Percentiles rank a stretch among this genome's conserved stretches.
Evolutionary conservation across 2,888 invertebrate species (phyloP).

Genomic region (Antheraea assamensis): DNA sequence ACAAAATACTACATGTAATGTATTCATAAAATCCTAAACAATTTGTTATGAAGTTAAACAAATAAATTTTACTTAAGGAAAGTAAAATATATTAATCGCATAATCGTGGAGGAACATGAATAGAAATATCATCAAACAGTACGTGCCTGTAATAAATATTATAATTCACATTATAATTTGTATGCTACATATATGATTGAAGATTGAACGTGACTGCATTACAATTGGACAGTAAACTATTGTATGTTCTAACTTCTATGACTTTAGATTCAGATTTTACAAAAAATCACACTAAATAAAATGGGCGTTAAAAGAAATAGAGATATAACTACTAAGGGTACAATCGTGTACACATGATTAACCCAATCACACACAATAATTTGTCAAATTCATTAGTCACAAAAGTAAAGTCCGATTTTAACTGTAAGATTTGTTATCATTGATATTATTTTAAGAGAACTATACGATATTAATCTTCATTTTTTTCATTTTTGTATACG

Average conservation of each 20-base stretch:
- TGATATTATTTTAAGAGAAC: no score
- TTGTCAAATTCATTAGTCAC: no score
- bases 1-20: not conserved
- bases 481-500: no score
- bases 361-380: no score
- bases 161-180: conserved; percentile 25
- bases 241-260: conserved; percentile 19
- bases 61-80: not conserved
- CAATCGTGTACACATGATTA: no score
- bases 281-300: no score
- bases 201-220: not conserved
- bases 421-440: no score
- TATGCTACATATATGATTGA: not conserved
- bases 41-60: not conserved
- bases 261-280: not conserved
- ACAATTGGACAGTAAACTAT: not conserved
- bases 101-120: not conserved
- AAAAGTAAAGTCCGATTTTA: no score
- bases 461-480: no score
- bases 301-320: no score
- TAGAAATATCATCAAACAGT: not conserved
- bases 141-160: conserved; percentile 1
- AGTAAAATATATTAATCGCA: not conserved
- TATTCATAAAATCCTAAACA: not conserved
- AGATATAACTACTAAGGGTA: no score